Percentiles rank a stretch among this genome's conserved stretches.
phyloP scores from a whole-genome alignment of 2,113 vertebrate genomes.

The Ailuropoda melanoleuca region DNA sequence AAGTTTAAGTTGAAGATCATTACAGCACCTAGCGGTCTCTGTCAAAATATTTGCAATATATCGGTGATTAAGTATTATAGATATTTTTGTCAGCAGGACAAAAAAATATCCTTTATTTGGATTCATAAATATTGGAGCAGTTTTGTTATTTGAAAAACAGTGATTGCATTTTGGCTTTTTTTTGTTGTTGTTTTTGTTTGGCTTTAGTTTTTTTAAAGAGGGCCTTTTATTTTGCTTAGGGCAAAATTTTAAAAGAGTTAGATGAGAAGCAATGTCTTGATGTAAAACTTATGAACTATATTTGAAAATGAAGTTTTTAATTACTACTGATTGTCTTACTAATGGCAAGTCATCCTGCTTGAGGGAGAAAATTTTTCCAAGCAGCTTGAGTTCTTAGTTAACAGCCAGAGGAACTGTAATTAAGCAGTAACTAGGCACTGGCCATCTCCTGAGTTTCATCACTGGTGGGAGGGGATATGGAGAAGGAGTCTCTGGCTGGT shows the following conservation, averaged over 20 bases:
- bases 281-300: conserved; percentile 65
- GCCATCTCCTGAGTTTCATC: neutral
- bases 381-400: conserved; percentile 60
- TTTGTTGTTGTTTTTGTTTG: conserved; percentile 39
- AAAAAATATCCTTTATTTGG: neutral
- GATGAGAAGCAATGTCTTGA: conserved; percentile 48
- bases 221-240: conserved; percentile 12
- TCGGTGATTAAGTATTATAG: neutral
- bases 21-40: neutral
- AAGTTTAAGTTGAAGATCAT: neutral
- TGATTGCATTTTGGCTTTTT: conserved; percentile 32
- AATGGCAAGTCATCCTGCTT: conserved; percentile 49
- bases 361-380: conserved; percentile 30
- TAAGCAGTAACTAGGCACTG: neutral
- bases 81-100: neutral
- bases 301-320: conserved; percentile 74
- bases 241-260: conserved; percentile 52
- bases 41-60: neutral
- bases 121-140: neutral
- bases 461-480: neutral
- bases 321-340: conserved; percentile 49
- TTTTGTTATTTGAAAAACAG: conserved; percentile 20
- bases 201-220: conserved; percentile 60
- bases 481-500: neutral
- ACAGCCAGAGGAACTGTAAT: conserved; percentile 33